Evolutionary conservation across 2,113 vertebrate genomes (phyloP).

Genomic region (Grus americana): DNA sequence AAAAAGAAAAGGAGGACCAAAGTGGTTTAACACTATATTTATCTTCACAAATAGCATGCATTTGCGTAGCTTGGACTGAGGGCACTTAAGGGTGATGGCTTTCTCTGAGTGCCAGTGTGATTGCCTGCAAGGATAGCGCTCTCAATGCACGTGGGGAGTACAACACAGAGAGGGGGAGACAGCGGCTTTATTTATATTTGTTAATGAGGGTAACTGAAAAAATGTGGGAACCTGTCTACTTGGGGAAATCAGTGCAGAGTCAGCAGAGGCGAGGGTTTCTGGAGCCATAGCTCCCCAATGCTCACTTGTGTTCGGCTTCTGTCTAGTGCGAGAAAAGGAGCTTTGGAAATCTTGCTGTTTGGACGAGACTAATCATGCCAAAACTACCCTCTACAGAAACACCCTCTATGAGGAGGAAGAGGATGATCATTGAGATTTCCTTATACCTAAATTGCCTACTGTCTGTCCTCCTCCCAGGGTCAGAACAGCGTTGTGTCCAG

Average conservation of each 20-base stretch:
- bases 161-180: neutral
- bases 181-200: neutral
- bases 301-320: neutral
- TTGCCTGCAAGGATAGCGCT: neutral
- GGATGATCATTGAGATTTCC: neutral
- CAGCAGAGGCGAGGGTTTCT: neutral
- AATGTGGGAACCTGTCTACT: neutral
- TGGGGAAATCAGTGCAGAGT: neutral
- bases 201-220: neutral
- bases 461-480: neutral
- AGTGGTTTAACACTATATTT: neutral
- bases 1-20: neutral
- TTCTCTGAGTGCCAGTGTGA: neutral
- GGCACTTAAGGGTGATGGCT: neutral
- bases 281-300: neutral
- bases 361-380: neutral
- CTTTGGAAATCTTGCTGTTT: neutral
- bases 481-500: neutral
- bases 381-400: neutral
- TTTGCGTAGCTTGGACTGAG: accelerated
- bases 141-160: neutral
- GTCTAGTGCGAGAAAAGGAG: neutral
- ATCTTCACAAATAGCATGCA: neutral
- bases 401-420: neutral
- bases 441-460: neutral